A percentile compares a stretch with the other conserved stretches of the same genome.
phyloP scores from a whole-genome alignment of 1,140 invertebrate genomes.

The Tachypleus tridentatus region DNA sequence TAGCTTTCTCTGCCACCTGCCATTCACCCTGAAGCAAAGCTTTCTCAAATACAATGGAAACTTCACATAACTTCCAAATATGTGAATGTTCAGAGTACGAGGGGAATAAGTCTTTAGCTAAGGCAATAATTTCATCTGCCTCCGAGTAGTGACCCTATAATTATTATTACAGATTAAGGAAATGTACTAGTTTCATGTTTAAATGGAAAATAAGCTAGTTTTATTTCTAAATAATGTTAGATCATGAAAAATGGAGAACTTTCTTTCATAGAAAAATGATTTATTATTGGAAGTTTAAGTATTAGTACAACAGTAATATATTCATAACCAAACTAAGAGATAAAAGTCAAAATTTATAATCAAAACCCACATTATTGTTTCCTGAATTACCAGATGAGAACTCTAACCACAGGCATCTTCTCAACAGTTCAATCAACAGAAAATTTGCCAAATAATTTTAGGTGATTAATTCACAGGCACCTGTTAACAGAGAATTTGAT shows the following conservation, averaged over 20 bases:
- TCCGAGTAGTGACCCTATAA: constrained; percentile 44
- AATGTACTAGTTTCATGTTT: constrained; percentile 6
- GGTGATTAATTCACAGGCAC: too few relatives aligned
- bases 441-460: too few relatives aligned
- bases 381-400: too few relatives aligned
- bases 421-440: too few relatives aligned
- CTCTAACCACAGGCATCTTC: too few relatives aligned
- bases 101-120: constrained; percentile 47
- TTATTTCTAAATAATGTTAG: not conserved
- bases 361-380: too few relatives aligned
- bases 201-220: not conserved
- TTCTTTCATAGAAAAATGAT: not conserved
- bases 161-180: not conserved
- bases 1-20: constrained; percentile 57
- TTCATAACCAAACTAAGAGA: not conserved
- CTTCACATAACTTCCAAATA: constrained; percentile 56
- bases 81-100: constrained; percentile 42
- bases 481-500: too few relatives aligned
- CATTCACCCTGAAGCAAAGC: constrained; percentile 54
- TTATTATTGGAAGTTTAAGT: not conserved
- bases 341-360: not conserved
- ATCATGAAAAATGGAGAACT: not conserved
- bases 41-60: constrained; percentile 45
- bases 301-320: too few relatives aligned
- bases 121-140: constrained; percentile 41